Conservation (phyloP, 2,113 vertebrate species). For the Capra hircus region DNA sequence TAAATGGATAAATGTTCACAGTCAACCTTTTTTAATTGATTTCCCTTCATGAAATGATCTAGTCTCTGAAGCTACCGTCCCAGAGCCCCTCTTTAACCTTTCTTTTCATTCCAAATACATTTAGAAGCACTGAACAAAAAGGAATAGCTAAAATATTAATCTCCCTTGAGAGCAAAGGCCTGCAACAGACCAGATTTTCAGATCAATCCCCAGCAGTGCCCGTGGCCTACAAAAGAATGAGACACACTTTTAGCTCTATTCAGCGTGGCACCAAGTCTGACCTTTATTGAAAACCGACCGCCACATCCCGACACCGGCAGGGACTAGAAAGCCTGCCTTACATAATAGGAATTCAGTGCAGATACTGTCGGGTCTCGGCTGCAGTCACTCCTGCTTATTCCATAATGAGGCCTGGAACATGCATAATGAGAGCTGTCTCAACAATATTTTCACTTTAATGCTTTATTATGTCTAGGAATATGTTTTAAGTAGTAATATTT, state of each 20-base stretch:
- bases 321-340: constrained; percentile 78
- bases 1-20: constrained; percentile 99
- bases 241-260: constrained; percentile 85
- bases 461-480: constrained; percentile 92
- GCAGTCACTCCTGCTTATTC: constrained; percentile 92
- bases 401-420: constrained; percentile 91
- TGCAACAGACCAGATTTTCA: constrained; percentile 86
- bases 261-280: constrained; percentile 84
- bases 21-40: constrained; percentile 99
- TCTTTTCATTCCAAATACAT: constrained; percentile 90
- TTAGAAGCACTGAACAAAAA: constrained; percentile 86
- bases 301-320: constrained; percentile 81
- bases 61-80: constrained; percentile 90
- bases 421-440: constrained; percentile 96
- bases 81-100: constrained; percentile 91
- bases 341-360: constrained; percentile 93
- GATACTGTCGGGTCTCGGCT: constrained; percentile 88
- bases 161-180: constrained; percentile 87
- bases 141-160: constrained; percentile 92
- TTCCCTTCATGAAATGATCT: constrained; percentile 98
- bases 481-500: constrained; percentile 87
- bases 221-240: constrained; percentile 85
- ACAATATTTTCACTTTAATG: constrained; percentile 96
- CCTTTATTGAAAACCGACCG: constrained; percentile 86
- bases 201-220: constrained; percentile 89